phyloP scores from a whole-genome alignment of 2,797 vertebrate species.

The Melanotaenia trifasciata region DNA sequence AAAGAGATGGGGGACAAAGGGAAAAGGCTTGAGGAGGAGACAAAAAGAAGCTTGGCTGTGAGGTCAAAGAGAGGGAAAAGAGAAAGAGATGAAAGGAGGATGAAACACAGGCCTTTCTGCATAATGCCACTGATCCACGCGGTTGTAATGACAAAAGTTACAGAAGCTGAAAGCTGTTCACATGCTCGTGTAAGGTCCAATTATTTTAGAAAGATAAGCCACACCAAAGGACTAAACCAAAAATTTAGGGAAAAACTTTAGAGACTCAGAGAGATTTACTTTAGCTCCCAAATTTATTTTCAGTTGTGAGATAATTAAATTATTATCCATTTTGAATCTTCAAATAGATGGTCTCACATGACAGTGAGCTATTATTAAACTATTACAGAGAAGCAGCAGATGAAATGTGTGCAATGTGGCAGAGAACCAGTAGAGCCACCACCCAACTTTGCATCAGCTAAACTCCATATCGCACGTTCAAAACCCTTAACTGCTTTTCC shows the following conservation, averaged over 20 bases:
- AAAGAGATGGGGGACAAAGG: conserved; percentile 14
- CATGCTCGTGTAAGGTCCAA: conserved; percentile 28
- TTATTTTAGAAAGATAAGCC: conserved; percentile 45
- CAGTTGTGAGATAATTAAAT: not conserved
- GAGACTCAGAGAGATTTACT: not conserved
- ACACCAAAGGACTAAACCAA: not conserved
- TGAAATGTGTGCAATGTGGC: not conserved
- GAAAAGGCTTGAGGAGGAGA: conserved; percentile 18
- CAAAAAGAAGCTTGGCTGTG: conserved; percentile 15
- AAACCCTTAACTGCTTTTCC: not conserved
- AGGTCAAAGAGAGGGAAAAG: conserved; percentile 30
- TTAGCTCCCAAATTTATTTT: not conserved
- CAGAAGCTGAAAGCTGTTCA: conserved; percentile 36
- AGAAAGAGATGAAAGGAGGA: conserved; percentile 15
- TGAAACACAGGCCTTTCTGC: conserved; percentile 24
- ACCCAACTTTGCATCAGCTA: not conserved
- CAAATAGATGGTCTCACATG: not conserved
- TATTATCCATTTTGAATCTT: not conserved
- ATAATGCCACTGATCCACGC: conserved; percentile 28
- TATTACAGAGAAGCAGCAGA: not conserved
- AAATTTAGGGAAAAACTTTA: not conserved
- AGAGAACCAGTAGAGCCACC: not conserved
- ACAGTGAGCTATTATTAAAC: not conserved
- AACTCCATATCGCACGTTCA: not conserved
- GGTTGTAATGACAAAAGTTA: conserved; percentile 29